Conservation (phyloP, 1,140 invertebrate genomes). For the Dendrolimus punctatus region DNA sequence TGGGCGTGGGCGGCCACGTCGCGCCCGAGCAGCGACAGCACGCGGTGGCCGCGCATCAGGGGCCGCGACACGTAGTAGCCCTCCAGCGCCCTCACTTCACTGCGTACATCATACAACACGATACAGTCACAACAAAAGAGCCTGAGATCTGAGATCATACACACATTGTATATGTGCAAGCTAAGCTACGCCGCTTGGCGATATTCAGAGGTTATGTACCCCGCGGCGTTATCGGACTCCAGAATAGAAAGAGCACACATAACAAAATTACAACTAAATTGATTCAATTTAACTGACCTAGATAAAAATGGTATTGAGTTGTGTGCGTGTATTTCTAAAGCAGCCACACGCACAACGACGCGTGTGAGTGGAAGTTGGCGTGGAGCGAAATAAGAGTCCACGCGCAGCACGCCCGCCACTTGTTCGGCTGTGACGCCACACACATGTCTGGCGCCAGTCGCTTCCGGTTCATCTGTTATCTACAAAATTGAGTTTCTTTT, state of each 20-base stretch:
- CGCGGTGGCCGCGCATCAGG: constrained; percentile 38
- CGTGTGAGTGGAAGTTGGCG: constrained; percentile 77
- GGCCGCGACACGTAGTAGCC: constrained; percentile 49
- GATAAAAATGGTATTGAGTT: constrained; percentile 23
- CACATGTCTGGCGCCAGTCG: neutral
- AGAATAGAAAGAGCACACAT: too few relatives aligned
- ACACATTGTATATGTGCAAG: too few relatives aligned
- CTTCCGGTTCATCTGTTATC: constrained; percentile 1
- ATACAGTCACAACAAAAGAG: too few relatives aligned
- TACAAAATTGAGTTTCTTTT: too few relatives aligned
- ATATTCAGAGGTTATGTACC: too few relatives aligned
- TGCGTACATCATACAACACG: too few relatives aligned
- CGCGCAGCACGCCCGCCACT: constrained; percentile 81
- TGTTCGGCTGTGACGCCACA: constrained; percentile 70
- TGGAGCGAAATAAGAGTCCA: constrained; percentile 86
- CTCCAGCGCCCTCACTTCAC: constrained; percentile 26
- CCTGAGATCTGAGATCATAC: too few relatives aligned
- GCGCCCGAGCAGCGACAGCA: constrained; percentile 20
- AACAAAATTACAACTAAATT: too few relatives aligned
- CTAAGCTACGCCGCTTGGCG: too few relatives aligned
- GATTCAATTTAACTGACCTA: constrained; percentile 19
- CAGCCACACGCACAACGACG: constrained; percentile 54
- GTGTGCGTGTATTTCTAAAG: constrained; percentile 38
- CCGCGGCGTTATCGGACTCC: too few relatives aligned
- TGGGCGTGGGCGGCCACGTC: constrained; percentile 17